These are phyloP conservation scores for Capra hircus DNA, from an alignment of 2,113 vertebrate genomes.

Conservation along the genomic window DNA sequence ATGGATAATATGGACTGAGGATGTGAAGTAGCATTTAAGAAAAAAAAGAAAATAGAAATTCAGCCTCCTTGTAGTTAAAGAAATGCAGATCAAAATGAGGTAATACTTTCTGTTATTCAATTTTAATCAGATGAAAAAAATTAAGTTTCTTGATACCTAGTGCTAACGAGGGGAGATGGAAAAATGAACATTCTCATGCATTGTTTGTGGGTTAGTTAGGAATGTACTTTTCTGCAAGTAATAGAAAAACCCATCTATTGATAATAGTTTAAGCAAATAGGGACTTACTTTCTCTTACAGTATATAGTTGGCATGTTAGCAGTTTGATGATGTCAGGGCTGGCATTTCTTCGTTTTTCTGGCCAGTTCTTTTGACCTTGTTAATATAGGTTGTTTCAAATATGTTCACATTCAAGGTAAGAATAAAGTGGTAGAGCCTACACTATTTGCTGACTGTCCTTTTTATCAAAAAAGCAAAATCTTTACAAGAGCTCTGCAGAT, in stretches of 20 bases:
- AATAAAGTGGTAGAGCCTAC: not conserved
- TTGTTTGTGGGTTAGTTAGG: not conserved
- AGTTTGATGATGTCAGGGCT: not conserved
- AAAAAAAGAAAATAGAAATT: not conserved
- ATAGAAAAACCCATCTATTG: not conserved
- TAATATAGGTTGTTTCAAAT: not conserved
- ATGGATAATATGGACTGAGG: not conserved
- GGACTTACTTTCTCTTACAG: not conserved
- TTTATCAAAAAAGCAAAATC: constrained; percentile 8
- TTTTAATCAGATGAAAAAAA: not conserved
- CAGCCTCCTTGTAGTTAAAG: not conserved
- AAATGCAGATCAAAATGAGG: constrained; percentile 12
- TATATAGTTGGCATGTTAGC: not conserved
- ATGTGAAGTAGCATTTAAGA: not conserved
- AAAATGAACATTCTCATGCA: not conserved
- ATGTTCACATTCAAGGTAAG: not conserved
- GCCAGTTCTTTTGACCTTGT: not conserved
- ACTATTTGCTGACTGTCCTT: not conserved
- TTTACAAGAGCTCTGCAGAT: not conserved
- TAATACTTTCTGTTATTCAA: not conserved
- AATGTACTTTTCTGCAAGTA: not conserved
- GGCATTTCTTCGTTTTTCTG: not conserved
- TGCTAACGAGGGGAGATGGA: not conserved
- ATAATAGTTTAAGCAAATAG: not conserved
- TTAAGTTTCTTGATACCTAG: not conserved